A percentile compares a stretch with the other conserved stretches of the same genome.
These are phyloP conservation scores for Zaprionus bogoriensis DNA, from an alignment of 2,888 invertebrate genomes.

Conservation along the genomic window DNA sequence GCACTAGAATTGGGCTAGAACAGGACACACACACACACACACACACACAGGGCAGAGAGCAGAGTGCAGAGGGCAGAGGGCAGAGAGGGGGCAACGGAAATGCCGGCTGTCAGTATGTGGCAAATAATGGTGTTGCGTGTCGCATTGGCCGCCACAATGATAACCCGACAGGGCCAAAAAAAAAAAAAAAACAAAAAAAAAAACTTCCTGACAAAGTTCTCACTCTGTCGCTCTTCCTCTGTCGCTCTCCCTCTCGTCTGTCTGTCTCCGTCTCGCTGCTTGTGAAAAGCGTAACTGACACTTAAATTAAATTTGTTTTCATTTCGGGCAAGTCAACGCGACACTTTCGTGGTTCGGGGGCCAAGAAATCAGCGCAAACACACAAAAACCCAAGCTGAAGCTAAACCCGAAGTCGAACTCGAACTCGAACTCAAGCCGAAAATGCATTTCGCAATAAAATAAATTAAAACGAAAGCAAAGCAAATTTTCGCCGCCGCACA, in stretches of 20 bases:
- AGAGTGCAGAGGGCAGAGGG: slow-evolving; percentile 3
- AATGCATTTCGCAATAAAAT: slow-evolving; percentile 68
- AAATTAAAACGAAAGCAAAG: slow-evolving; percentile 71
- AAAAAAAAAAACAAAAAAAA: slow-evolving; percentile 50
- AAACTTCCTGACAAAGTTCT: slow-evolving; percentile 22
- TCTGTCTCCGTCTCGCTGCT: slow-evolving; percentile 12
- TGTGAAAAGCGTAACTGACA: slow-evolving; percentile 74
- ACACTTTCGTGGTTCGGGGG: slow-evolving; percentile 54
- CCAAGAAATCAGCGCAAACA: slow-evolving; percentile 54
- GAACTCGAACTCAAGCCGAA: slow-evolving; percentile 27
- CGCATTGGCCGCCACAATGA: slow-evolving; percentile 67
- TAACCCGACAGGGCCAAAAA: slow-evolving; percentile 48
- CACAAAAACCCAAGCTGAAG: slow-evolving; percentile 4
- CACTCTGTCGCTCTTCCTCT: neutral
- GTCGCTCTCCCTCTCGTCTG: neutral
- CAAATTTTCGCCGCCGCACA: slow-evolving; percentile 50
- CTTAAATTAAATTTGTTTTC: slow-evolving; percentile 75
- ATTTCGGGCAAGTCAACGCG: slow-evolving; percentile 66
- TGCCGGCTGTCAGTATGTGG: slow-evolving; percentile 71
- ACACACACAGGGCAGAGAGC: neutral
- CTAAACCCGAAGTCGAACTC: neutral
- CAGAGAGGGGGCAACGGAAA: slow-evolving; percentile 42
- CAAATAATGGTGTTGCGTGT: slow-evolving; percentile 77
- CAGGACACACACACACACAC: neutral
- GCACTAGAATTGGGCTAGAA: slow-evolving; percentile 35